Evolutionary conservation across 2,888 invertebrate species (phyloP), one percentile per base, ranked within the genome.

Genomic region (Xestia xanthographa): DNA sequence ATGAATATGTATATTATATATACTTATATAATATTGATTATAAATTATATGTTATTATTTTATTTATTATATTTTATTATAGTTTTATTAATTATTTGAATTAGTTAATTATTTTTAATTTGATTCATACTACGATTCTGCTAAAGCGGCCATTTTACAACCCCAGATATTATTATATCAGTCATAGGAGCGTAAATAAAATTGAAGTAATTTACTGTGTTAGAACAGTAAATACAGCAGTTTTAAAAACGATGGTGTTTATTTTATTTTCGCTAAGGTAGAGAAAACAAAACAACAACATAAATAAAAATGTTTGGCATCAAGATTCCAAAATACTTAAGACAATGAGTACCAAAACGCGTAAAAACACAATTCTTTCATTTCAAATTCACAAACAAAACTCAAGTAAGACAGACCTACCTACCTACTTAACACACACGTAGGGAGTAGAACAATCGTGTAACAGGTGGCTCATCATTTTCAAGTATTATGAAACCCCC

Each of bases 401-500:
- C 43, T 8, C 34, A 20, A 17, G n/a, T 12, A 69, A 17, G 3
- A n/a, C 38, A 34, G 34, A 3, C 11, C 34, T 43, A 29, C 53
- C 11, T 22, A 22, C 0, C 20, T 29, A 29, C 8, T 50, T 26
- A 60, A 66, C 26, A 50, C 22, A 58, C 22, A 53, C 29, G 22
- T 41, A 56, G 34, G 34, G 17, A 26, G 26, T 12, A 65, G 20
- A 66, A 70, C 82, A 77, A 58, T 60, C 53, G 17, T 22, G 82
- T 82, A 80, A 80, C 80, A 80, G 82, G 80, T 80, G 82, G 80
- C 66, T 67, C 82, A 77, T 80, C 70, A 71, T 45, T 80, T 68
- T 43, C 77, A 82, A 80, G 71, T 77, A 65, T 68, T 71, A 77
- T 65, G 83, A 58, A 71, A 45, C 66, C 67, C 58, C n/a, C 12